phyloP scores from a whole-genome alignment of 2,113 vertebrate genomes.

The Chamaea fasciata region DNA sequence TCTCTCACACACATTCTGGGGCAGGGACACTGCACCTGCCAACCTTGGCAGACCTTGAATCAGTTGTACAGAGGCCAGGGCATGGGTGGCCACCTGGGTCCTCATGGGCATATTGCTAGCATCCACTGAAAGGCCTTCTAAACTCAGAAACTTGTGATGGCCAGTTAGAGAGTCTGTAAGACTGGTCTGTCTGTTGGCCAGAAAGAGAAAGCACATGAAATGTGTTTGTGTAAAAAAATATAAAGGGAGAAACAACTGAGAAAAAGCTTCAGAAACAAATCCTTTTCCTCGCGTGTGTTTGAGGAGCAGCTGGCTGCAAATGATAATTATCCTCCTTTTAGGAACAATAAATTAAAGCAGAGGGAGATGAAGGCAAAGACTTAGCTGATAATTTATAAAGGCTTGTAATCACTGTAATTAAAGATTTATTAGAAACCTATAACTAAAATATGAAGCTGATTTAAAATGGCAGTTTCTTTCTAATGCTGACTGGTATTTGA shows the following conservation, averaged over 20 bases:
- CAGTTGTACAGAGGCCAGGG: not conserved
- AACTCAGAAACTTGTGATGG: not conserved
- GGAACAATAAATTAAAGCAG: conserved; percentile 16
- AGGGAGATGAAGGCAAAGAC: not conserved
- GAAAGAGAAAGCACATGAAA: not conserved
- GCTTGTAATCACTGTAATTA: not conserved
- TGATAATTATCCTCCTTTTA: conserved; percentile 9
- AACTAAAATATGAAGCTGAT: not conserved
- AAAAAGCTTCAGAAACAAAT: not conserved
- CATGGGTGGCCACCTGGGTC: not conserved
- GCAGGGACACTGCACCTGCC: not conserved
- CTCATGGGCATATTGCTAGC: not conserved
- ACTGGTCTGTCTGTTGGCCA: not conserved
- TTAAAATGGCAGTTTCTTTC: not conserved
- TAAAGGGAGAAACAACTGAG: not conserved
- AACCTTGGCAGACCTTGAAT: not conserved
- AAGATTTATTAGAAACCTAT: conserved; percentile 11
- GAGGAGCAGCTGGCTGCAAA: not conserved
- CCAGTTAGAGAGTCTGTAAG: not conserved
- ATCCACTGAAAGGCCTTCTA: not conserved
- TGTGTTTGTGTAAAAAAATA: not conserved
- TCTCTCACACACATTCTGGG: not conserved
- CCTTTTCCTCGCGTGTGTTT: not conserved
- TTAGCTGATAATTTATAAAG: not conserved
- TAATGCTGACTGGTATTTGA: not conserved